These are phyloP conservation scores for Zoanthus gigantus DNA, from an alignment of 92 coral and sea anemone genomes.

Conservation along the genomic window DNA sequence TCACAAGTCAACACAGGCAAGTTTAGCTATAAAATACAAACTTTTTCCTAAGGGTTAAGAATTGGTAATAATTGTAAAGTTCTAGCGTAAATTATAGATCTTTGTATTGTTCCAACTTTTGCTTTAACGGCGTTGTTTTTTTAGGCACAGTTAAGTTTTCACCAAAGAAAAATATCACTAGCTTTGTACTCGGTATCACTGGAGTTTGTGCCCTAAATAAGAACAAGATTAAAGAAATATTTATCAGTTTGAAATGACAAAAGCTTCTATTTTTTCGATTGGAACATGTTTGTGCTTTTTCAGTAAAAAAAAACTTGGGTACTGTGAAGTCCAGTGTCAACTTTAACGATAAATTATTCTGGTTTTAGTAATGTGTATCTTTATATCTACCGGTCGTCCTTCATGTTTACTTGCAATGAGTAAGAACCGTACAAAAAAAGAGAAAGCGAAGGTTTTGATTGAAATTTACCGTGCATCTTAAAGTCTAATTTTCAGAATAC, in stretches of 20 bases:
- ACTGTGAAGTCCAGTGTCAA: neutral
- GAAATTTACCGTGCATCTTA: neutral
- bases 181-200: neutral
- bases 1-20: conserved; percentile 97
- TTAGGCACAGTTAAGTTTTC: neutral
- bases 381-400: neutral
- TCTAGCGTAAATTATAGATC: neutral
- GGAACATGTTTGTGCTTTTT: neutral
- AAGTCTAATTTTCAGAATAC: neutral
- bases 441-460: conserved; percentile 1
- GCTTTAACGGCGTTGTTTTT: neutral
- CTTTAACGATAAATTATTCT: neutral
- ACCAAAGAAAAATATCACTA: conserved; percentile 13
- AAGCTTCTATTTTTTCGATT: neutral
- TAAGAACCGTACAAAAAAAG: neutral
- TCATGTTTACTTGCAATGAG: neutral
- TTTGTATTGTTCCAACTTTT: neutral
- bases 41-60: conserved; percentile 15
- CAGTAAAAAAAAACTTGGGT: neutral
- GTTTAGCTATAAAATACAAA: conserved; percentile 58
- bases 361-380: neutral
- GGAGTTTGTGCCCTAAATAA: neutral
- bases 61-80: neutral
- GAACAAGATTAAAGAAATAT: neutral
- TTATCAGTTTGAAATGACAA: neutral